Conservation (phyloP, 2,797 vertebrate species). For the Tympanoctomys barrerae region DNA sequence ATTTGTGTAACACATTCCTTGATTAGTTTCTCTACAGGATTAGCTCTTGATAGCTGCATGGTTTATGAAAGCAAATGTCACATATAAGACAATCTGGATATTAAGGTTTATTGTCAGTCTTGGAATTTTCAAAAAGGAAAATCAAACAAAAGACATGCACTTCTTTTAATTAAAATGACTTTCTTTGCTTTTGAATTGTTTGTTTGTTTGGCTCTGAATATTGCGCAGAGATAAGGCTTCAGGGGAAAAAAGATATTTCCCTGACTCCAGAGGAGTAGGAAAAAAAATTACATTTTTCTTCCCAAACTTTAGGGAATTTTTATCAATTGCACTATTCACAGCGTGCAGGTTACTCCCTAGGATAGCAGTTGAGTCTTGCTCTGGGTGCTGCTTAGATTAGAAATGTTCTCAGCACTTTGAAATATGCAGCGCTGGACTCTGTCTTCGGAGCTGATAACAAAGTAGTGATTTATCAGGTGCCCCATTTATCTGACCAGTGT, state of each 20-base stretch:
- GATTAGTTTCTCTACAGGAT: constrained; percentile 93
- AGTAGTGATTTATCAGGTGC: constrained; percentile 72
- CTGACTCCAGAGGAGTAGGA: constrained; percentile 28
- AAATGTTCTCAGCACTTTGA: constrained; percentile 60
- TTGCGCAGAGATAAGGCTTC: constrained; percentile 61
- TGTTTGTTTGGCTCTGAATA: constrained; percentile 62
- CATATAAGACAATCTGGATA: constrained; percentile 84
- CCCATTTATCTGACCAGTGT: constrained; percentile 65
- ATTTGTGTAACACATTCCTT: constrained; percentile 91
- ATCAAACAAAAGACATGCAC: constrained; percentile 65
- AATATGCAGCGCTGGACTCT: not conserved
- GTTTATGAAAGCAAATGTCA: constrained; percentile 91
- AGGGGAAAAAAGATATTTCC: not conserved
- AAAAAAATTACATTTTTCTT: constrained; percentile 60
- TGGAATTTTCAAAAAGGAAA: constrained; percentile 77
- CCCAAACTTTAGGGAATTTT: constrained; percentile 41
- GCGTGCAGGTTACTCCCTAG: constrained; percentile 2
- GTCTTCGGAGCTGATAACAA: constrained; percentile 69
- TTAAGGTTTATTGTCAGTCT: constrained; percentile 83
- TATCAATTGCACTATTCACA: constrained; percentile 63
- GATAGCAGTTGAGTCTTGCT: constrained; percentile 26
- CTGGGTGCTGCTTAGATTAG: constrained; percentile 45
- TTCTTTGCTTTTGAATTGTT: constrained; percentile 71
- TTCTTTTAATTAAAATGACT: constrained; percentile 85
- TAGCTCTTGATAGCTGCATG: constrained; percentile 89